A percentile compares a stretch with the other conserved stretches of the same genome.
phyloP scores from a whole-genome alignment of 2,797 vertebrate species.

The Adelosebastes latens region DNA sequence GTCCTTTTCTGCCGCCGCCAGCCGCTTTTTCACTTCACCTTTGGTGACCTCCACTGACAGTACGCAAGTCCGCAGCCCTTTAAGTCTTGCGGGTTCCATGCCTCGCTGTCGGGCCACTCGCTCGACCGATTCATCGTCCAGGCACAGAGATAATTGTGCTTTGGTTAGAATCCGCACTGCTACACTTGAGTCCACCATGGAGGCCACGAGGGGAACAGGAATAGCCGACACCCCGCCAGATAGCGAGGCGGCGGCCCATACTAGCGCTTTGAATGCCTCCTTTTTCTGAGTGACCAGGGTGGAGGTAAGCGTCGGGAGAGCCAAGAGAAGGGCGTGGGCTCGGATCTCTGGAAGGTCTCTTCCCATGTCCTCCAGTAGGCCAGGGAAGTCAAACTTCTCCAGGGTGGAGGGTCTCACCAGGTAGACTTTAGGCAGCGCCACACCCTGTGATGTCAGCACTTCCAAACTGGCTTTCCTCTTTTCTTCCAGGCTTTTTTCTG shows the following conservation, averaged over 20 bases:
- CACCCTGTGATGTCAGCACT: constrained; percentile 65
- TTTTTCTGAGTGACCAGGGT: constrained; percentile 75
- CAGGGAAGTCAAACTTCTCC: constrained; percentile 75
- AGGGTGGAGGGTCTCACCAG: constrained; percentile 65
- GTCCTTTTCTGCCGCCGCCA: constrained; percentile 74
- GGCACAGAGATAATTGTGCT: constrained; percentile 74
- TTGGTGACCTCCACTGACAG: constrained; percentile 78
- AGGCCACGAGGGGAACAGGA: constrained; percentile 80
- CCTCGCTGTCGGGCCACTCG: constrained; percentile 63
- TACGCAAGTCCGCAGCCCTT: constrained; percentile 65
- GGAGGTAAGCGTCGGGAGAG: constrained; percentile 72
- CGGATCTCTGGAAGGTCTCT: constrained; percentile 79
- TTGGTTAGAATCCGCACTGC: constrained; percentile 76
- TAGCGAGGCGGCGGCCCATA: constrained; percentile 80
- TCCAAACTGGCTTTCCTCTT: constrained; percentile 69
- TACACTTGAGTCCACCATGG: constrained; percentile 79
- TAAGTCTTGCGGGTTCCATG: constrained; percentile 52
- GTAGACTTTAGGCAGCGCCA: constrained; percentile 73
- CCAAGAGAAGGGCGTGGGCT: constrained; percentile 76
- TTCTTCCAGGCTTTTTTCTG: constrained; percentile 63
- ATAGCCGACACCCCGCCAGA: constrained; percentile 79
- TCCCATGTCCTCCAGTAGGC: constrained; percentile 68
- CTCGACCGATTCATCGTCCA: constrained; percentile 76
- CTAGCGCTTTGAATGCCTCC: constrained; percentile 77
- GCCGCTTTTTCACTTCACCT: constrained; percentile 72